Base-by-base conservation (phyloP, 2,797 vertebrate species). In the Perodicticus potto region DNA sequence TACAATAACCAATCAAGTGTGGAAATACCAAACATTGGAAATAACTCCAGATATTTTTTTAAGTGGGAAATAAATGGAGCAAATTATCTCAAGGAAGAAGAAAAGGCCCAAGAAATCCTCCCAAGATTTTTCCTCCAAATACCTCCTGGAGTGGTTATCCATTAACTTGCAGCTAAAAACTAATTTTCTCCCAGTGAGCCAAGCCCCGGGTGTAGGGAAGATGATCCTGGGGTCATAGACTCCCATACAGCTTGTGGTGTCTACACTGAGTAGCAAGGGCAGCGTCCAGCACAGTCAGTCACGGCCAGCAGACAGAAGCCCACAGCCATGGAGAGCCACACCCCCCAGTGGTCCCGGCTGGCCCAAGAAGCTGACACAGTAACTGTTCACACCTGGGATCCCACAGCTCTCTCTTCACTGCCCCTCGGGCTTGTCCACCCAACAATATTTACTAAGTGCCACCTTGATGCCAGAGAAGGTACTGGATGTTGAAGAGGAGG, bases 1-100 rank as follows among this genome's bases (percentile, higher is more conserved):
- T 10, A 70, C 9, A 80, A 72, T 57, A 92, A 86, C 59, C 80
- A 82, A 92, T 59, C 22, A 88, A 95, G 49, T n/a, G 27, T 95
- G 27, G 12, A 67, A 53, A 89, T 83, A 72, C 49, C 37, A 87
- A 93, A 65, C 34, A 69, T 2, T 82, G 34, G 61, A 96, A 93
- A 82, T 69, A 94, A 86, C 57, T 63, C 57, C 17, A 90, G 43
- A 89, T 67, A 45, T 17, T 17, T 91, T 63, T 85, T 7, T 53
- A 69, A 49, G 86, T 63, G 29, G 29, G 23, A 89, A 92, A 95
- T 70, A 63, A 91, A 93, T 23, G 19, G 55, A 94, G 63, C 25
- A 93, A 94, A 90, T 49, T 55, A 82, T n/a, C 45, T 69, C 17
- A 92, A 29, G 45, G 45, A 45, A n/a, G 17, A 83, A 88, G 49